Base-by-base conservation (phyloP, 2,888 invertebrate genomes). In the Cryptops parisi region DNA sequence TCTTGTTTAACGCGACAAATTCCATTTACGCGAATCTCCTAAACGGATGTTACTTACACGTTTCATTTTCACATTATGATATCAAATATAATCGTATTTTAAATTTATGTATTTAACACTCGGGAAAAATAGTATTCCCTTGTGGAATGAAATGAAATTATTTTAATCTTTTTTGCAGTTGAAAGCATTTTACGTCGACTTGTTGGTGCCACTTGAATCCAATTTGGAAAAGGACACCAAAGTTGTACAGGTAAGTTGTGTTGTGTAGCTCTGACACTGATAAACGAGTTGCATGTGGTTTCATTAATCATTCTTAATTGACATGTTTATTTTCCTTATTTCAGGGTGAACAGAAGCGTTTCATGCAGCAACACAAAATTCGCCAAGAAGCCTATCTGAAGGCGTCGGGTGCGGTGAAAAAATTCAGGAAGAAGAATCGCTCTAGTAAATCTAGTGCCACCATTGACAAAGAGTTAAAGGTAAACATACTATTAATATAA, bases 211-310 rank as follows among this genome's bases (percentile, higher is more conserved):
- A 62, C 75, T 91, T 71, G 91, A 91, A 76, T 87, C 87, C 58
- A 90, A 90, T 74, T 75, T 90, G 67, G 90, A 90, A 71, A 89
- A 89, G 70, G 90, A 90, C 72, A 88, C 88, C 58, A 89, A 89
- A 79, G 88, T 90, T 63, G 83, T 86, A 58, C 33, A 33, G 33
- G 33, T 33, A 33, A 33, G 15, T 9, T 33, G 15, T 9, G 33
- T n/a, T n/a, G n/a, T n/a, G n/a, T n/a, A n/a, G n/a, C n/a, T n/a
- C n/a, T n/a, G n/a, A n/a, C n/a, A n/a, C n/a, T n/a, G n/a, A n/a
- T n/a, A n/a, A n/a, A n/a, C n/a, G n/a, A n/a, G n/a, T n/a, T n/a
- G n/a, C n/a, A n/a, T n/a, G n/a, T n/a, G n/a, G n/a, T n/a, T n/a
- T n/a, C n/a, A n/a, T n/a, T n/a, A n/a, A n/a, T n/a, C n/a, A n/a